Conservation (phyloP, 1,140 invertebrate genomes). For the Aphaenogaster ashmeadi region DNA sequence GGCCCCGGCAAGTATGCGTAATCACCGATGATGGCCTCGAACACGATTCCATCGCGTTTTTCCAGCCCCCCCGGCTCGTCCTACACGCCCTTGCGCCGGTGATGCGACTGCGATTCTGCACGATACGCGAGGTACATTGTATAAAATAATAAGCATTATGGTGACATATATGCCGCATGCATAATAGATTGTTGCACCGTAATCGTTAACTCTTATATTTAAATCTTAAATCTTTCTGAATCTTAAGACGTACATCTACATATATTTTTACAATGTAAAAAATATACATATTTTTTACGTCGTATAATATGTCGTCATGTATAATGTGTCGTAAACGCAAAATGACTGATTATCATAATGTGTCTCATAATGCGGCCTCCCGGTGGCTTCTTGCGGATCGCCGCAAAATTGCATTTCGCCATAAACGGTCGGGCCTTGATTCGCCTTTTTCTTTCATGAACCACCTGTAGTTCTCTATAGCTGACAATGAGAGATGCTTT, state of each 20-base stretch:
- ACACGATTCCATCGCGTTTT: slow-evolving; percentile 73
- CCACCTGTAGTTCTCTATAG: background rate
- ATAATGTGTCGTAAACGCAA: slow-evolving; percentile 33
- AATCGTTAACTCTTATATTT: slow-evolving; percentile 13
- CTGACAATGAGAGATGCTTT: background rate
- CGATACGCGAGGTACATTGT: slow-evolving; percentile 30
- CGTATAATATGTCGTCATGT: background rate
- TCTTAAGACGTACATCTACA: background rate
- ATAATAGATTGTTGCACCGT: slow-evolving; percentile 43
- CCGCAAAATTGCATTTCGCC: slow-evolving; percentile 49
- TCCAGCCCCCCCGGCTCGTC: slow-evolving; percentile 44
- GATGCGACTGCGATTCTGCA: background rate
- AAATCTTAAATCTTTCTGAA: background rate
- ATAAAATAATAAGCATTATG: slow-evolving; percentile 44
- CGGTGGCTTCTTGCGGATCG: slow-evolving; percentile 35
- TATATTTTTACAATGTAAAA: background rate
- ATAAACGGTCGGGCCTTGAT: slow-evolving; percentile 24
- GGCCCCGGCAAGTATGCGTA: slow-evolving; percentile 84
- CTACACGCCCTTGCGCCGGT: background rate
- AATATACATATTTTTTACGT: background rate
- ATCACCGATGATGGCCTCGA: slow-evolving; percentile 80
- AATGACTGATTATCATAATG: slow-evolving; percentile 57
- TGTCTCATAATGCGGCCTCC: slow-evolving; percentile 8
- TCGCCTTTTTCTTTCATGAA: slow-evolving; percentile 16
- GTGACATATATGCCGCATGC: slow-evolving; percentile 36